A percentile compares a stretch with the other conserved stretches of the same genome.
phyloP scores from a whole-genome alignment of 2,113 vertebrate genomes.

The Nettapus auritus region DNA sequence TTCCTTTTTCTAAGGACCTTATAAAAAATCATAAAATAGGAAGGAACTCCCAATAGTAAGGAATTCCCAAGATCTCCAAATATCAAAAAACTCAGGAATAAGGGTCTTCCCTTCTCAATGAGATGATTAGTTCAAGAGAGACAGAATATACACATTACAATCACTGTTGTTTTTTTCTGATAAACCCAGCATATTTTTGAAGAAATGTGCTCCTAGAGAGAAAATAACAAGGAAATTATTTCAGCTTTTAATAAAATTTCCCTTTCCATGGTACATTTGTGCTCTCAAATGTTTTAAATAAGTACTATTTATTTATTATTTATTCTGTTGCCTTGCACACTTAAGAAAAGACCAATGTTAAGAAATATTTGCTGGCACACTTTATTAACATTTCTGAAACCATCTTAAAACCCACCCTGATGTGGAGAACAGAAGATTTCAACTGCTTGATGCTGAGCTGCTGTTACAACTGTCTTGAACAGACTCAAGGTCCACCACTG shows the following conservation, averaged over 20 bases:
- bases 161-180: not conserved
- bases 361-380: constrained; percentile 4
- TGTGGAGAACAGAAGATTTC: not conserved
- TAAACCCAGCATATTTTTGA: not conserved
- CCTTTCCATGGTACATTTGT: not conserved
- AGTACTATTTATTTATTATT: not conserved
- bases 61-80: not conserved
- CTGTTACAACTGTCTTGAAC: not conserved
- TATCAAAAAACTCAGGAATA: not conserved
- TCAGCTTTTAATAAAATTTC: not conserved
- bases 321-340: not conserved
- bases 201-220: not conserved
- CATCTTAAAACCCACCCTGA: not conserved
- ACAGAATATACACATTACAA: not conserved
- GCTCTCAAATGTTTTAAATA: not conserved
- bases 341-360: not conserved
- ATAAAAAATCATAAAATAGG: not conserved
- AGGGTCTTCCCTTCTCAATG: not conserved
- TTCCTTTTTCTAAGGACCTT: not conserved
- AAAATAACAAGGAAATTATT: not conserved
- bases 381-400: constrained; percentile 9
- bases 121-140: not conserved
- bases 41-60: too few relatives aligned
- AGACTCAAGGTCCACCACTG: not conserved
- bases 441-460: not conserved